Conservation (phyloP, 2,113 vertebrate species). For the Coreoperca whiteheadi region DNA sequence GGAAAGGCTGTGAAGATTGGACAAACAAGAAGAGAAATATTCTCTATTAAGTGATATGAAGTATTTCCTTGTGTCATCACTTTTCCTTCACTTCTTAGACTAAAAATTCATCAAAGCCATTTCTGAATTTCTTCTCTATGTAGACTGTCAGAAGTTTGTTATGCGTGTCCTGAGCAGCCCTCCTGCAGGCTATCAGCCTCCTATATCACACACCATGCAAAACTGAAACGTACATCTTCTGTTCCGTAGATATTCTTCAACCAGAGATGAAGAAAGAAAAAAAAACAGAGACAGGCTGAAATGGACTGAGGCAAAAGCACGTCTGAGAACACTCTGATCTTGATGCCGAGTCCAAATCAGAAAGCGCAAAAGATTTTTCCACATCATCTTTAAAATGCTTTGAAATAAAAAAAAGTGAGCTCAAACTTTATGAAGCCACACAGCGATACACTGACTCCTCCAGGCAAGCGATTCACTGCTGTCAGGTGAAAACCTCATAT, state of each 20-base stretch:
- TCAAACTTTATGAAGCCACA: slow-evolving; percentile 23
- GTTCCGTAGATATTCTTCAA: background rate
- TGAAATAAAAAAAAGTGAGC: slow-evolving; percentile 16
- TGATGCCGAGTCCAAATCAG: slow-evolving; percentile 38
- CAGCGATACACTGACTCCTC: background rate
- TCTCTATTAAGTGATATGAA: background rate
- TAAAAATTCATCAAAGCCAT: background rate
- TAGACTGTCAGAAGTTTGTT: slow-evolving; percentile 28
- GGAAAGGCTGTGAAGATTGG: background rate
- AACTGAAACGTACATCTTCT: slow-evolving; percentile 14
- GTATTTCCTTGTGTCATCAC: slow-evolving; percentile 23
- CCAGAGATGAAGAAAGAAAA: background rate
- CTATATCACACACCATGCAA: slow-evolving; percentile 30
- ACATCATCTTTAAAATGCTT: slow-evolving; percentile 39
- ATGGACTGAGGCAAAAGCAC: slow-evolving; percentile 30
- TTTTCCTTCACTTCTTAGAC: background rate
- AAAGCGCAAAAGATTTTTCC: slow-evolving; percentile 29
- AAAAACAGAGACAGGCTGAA: slow-evolving; percentile 19
- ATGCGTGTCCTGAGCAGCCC: slow-evolving; percentile 15
- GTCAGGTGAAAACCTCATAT: slow-evolving; percentile 32
- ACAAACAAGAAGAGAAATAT: background rate
- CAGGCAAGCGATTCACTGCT: slow-evolving; percentile 14
- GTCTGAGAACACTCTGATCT: slow-evolving; percentile 36
- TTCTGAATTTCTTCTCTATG: slow-evolving; percentile 5
- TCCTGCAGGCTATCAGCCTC: slow-evolving; percentile 37